These are phyloP conservation scores for Caenorhabditis afra DNA, from an alignment of 2,888 invertebrate species.

Conservation along the genomic window DNA sequence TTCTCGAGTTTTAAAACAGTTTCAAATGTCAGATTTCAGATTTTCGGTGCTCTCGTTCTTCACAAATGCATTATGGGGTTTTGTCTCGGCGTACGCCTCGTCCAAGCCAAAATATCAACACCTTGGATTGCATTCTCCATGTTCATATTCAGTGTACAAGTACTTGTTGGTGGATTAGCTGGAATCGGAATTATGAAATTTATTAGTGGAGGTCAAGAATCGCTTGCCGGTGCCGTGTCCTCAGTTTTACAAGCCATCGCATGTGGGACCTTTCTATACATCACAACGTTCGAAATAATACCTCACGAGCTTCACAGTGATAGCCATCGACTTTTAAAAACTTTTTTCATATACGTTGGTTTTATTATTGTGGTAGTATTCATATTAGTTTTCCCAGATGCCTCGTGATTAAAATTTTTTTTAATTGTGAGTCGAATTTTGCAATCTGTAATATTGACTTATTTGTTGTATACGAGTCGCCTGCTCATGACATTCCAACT, in stretches of 20 bases:
- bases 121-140: constrained; percentile 56
- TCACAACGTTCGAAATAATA: constrained; percentile 93
- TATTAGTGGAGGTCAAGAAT: constrained; percentile 83
- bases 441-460: too few relatives aligned
- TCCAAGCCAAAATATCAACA: constrained; percentile 69
- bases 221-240: constrained; percentile 67
- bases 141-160: constrained; percentile 64
- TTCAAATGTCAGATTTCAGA: constrained; percentile 69
- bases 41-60: constrained; percentile 83
- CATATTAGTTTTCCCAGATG: constrained; percentile 71
- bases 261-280: constrained; percentile 93
- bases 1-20: constrained; percentile 22
- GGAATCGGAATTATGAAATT: constrained; percentile 83
- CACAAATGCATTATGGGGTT: constrained; percentile 84
- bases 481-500: too few relatives aligned
- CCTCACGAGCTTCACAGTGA: constrained; percentile 84
- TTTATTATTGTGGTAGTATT: constrained; percentile 74
- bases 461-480: too few relatives aligned
- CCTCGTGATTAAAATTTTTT: constrained; percentile 29
- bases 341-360: constrained; percentile 74
- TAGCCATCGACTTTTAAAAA: constrained; percentile 71
- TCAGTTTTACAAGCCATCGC: constrained; percentile 86
- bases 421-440: too few relatives aligned
- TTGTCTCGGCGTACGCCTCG: constrained; percentile 83
- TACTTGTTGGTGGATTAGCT: constrained; percentile 84